These are phyloP conservation scores for Tarsius wallacei DNA, from an alignment of 2,797 vertebrate genomes.

Conservation along the genomic window DNA sequence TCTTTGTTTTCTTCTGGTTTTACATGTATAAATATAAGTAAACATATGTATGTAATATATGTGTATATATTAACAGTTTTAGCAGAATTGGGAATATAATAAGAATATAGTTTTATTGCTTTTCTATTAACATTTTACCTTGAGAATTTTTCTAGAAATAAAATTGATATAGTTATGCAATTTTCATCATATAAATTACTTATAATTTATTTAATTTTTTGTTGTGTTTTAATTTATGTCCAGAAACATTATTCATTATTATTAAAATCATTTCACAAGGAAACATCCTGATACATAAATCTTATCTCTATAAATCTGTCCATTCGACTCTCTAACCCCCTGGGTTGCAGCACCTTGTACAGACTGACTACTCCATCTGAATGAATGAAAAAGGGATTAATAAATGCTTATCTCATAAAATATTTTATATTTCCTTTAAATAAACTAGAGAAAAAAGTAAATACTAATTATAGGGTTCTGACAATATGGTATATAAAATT, in stretches of 20 bases:
- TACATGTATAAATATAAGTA: neutral
- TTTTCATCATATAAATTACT: neutral
- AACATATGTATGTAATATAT: neutral
- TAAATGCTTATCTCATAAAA: neutral
- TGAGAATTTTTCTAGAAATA: neutral
- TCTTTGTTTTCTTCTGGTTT: neutral
- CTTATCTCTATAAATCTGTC: neutral
- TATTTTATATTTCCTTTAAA: neutral
- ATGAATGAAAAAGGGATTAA: neutral
- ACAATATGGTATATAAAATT: neutral
- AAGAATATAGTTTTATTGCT: neutral
- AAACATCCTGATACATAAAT: neutral
- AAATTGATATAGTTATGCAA: neutral
- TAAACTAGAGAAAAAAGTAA: neutral
- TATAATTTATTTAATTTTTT: neutral
- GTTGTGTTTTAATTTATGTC: neutral
- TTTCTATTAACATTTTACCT: neutral
- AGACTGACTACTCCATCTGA: neutral
- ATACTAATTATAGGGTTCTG: neutral
- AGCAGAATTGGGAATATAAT: neutral
- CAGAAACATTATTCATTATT: neutral
- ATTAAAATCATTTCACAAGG: neutral
- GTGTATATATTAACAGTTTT: neutral
- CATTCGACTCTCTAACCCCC: neutral
- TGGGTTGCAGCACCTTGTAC: neutral